Base-by-base conservation (phyloP, 1,140 invertebrate species). In the Pentalonia nigronervosa region DNA sequence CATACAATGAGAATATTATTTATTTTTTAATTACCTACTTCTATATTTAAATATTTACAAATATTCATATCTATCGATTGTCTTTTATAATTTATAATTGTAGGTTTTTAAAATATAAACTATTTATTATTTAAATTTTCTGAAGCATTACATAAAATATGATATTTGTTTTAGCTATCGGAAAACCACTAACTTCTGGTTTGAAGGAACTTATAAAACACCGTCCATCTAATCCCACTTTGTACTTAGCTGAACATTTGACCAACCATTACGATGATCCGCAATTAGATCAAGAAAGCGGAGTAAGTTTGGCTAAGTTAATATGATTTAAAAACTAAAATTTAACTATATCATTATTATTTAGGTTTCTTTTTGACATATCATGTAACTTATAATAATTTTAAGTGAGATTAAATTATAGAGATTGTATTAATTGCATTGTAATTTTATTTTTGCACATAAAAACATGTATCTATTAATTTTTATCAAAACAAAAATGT, bases 121-220 rank as follows among this genome's bases (percentile, higher is more conserved):
- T 67, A 67, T 56, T 53, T n/a, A 20, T n/a, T 88, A n/a, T 48
- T 25, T 56, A n/a, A 41, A 20, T 25, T 89, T 89, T 60, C 30
- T 45, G 47, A 25, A 56, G 6, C 7, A n/a, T 67, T 8, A n/a
- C 25, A 67, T 90, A 30, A 25, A 45, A 45, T 56, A 60, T 67
- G 14, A n/a, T 67, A 93, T 53, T 93, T 84, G n/a, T 84, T 93
- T 86, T 95, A 97, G 98, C 97, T 94, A 96, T 98, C 47, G 98
- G 97, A 84, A 97, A 98, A 96, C 98, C 98, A 86, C 96, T 98
- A 93, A 97, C 98, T 93, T 97, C 97, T 96, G 98, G 97, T 94
- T 95, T 98, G 92, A 97, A 97, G 41, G 97, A 98, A 96, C 97
- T 98, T 84, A 97, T 97, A 87, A 97, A 97, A 94, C 96, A 96